These are phyloP conservation scores for Epinephelus cyanopodus DNA, from an alignment of 2,113 vertebrate genomes.

Conservation along the genomic window DNA sequence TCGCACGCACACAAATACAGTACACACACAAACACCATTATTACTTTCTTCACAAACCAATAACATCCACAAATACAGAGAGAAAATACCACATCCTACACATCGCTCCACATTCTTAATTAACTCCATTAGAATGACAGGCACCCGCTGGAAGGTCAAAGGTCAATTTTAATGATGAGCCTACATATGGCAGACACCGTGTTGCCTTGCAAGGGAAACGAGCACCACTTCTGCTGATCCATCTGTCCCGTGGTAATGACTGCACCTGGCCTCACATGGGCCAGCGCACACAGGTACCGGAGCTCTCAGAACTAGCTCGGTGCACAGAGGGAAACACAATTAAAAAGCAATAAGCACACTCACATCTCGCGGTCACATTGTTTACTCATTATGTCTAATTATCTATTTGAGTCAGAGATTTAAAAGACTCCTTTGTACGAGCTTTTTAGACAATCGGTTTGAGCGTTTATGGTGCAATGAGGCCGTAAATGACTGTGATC, in stretches of 20 bases:
- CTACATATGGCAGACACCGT: constrained; percentile 77
- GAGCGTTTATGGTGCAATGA: constrained; percentile 25
- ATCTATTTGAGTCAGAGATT: constrained; percentile 60
- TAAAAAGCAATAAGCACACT: constrained; percentile 76
- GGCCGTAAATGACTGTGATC: constrained; percentile 33
- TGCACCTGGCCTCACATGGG: constrained; percentile 77
- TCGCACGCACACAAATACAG: background rate
- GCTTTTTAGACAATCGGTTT: constrained; percentile 28
- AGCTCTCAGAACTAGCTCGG: constrained; percentile 29
- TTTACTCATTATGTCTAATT: constrained; percentile 77
- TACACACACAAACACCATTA: constrained; percentile 21
- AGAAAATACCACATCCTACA: constrained; percentile 36
- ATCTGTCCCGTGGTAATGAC: constrained; percentile 81
- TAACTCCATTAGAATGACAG: constrained; percentile 65
- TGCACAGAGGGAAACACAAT: constrained; percentile 59
- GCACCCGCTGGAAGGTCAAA: constrained; percentile 67
- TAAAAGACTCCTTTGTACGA: constrained; percentile 46
- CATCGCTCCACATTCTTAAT: constrained; percentile 53
- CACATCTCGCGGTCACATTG: constrained; percentile 59
- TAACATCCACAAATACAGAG: constrained; percentile 53
- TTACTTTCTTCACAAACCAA: constrained; percentile 41
- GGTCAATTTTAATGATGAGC: constrained; percentile 80
- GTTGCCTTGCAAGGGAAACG: constrained; percentile 66
- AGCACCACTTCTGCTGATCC: constrained; percentile 72
- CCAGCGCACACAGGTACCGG: constrained; percentile 61